Percentiles rank a stretch among this genome's conserved stretches.
phyloP scores from a whole-genome alignment of 2,888 invertebrate genomes.

The Halictus ligatus region DNA sequence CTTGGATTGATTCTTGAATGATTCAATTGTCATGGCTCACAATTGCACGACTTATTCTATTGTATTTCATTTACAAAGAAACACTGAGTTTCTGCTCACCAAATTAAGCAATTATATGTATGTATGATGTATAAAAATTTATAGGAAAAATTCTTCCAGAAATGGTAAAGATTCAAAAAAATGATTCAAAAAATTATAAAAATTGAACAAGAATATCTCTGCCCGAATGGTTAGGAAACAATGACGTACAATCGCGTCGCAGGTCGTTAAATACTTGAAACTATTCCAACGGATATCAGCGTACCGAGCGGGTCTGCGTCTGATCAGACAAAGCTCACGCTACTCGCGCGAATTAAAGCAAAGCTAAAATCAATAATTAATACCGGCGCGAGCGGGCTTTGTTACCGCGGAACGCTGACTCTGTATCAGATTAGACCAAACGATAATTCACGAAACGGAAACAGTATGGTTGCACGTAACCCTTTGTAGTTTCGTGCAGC shows the following conservation, averaged over 20 bases:
- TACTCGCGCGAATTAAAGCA: slow-evolving; percentile 24
- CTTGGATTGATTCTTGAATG: too few relatives aligned
- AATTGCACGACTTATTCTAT: not conserved
- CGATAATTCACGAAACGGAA: slow-evolving; percentile 38
- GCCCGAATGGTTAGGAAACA: not conserved
- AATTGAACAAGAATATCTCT: not conserved
- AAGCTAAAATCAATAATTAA: slow-evolving; percentile 43
- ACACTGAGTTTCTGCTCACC: too few relatives aligned
- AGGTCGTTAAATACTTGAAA: slow-evolving; percentile 12
- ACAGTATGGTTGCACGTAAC: slow-evolving; percentile 23
- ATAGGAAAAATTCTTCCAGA: too few relatives aligned
- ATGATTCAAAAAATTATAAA: not conserved
- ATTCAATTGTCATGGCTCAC: not conserved
- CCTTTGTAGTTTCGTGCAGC: slow-evolving; percentile 20
- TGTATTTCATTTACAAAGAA: not conserved
- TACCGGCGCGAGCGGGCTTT: slow-evolving; percentile 31
- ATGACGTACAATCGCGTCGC: not conserved
- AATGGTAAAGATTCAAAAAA: too few relatives aligned
- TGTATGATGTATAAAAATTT: too few relatives aligned
- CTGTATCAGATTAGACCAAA: slow-evolving; percentile 17
- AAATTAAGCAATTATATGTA: too few relatives aligned
- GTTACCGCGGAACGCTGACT: slow-evolving; percentile 20
- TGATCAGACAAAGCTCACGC: not conserved
- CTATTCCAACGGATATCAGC: not conserved
- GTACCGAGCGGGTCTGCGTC: not conserved